Evolutionary conservation across 2,888 invertebrate species (phyloP).

Genomic region (Deroplatys truncata): DNA sequence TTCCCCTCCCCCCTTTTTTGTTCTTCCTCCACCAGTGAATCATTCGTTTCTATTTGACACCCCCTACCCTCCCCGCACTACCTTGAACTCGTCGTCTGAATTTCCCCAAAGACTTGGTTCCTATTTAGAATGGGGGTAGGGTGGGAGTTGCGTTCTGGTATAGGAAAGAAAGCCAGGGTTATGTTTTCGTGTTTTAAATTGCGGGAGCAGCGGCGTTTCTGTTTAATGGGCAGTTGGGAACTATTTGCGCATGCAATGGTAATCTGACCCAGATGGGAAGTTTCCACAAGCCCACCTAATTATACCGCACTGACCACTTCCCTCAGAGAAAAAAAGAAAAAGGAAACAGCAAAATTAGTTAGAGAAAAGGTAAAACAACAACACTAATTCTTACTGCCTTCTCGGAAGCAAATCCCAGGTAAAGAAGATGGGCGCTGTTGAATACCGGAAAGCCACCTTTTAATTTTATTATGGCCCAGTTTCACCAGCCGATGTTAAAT

Average conservation of each 20-base stretch:
- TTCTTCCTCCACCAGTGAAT: neutral
- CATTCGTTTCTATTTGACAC: constrained; percentile 16
- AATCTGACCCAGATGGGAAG: neutral
- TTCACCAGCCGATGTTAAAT: too few species aligned
- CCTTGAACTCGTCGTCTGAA: neutral
- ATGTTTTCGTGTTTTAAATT: constrained; percentile 1
- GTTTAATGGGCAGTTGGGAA: constrained; percentile 13
- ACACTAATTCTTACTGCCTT: neutral
- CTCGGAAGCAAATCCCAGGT: neutral
- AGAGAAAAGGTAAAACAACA: neutral
- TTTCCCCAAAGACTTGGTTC: constrained; percentile 4
- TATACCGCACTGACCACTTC: neutral
- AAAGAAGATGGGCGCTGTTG: neutral
- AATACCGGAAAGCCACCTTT: too few species aligned
- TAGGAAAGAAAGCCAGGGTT: neutral
- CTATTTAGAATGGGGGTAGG: constrained; percentile 7
- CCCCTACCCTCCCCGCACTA: neutral
- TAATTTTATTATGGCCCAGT: too few species aligned
- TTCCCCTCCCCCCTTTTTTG: neutral
- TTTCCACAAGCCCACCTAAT: neutral
- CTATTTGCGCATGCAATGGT: constrained; percentile 11
- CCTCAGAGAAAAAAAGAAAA: neutral
- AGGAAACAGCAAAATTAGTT: neutral
- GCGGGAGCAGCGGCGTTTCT: neutral
- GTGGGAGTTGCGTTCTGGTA: neutral